Conservation (phyloP, 2,797 vertebrate genomes). For the Malurus splendens region DNA sequence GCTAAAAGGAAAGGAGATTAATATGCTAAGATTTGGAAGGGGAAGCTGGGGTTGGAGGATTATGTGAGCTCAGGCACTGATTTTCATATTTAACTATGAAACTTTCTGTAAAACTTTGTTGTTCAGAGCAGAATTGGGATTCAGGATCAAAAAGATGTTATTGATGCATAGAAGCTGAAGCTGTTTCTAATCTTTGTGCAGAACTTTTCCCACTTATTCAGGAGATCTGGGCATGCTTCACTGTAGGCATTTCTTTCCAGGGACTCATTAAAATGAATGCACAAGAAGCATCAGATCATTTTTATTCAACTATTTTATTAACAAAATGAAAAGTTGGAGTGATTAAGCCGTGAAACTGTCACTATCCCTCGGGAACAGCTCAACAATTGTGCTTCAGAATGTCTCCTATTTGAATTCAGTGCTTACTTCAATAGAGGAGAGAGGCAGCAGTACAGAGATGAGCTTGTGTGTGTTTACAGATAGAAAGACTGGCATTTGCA, state of each 20-base stretch:
- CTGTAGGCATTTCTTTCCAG: not conserved
- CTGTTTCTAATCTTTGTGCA: not conserved
- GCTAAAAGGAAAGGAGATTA: slow-evolving; percentile 46
- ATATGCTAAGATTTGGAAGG: not conserved
- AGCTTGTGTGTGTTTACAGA: not conserved
- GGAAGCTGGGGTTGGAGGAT: not conserved
- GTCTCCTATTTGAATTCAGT: not conserved
- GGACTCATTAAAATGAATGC: slow-evolving; percentile 5
- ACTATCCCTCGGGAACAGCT: not conserved
- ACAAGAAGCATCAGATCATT: not conserved
- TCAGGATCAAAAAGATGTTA: not conserved
- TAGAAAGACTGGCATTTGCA: not conserved
- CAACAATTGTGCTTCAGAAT: not conserved
- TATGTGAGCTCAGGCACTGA: not conserved
- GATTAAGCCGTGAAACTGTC: slow-evolving; percentile 26
- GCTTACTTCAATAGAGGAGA: not conserved
- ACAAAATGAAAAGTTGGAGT: not conserved
- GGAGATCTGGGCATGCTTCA: not conserved
- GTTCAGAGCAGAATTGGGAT: not conserved
- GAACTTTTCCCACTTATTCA: not conserved
- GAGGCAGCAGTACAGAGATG: not conserved
- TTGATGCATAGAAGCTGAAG: not conserved
- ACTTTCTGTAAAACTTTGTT: not conserved
- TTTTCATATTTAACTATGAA: not conserved
- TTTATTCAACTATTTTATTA: slow-evolving; percentile 15